Evolutionary conservation across 2,113 vertebrate genomes (phyloP), one percentile per base, ranked within the genome.

Genomic region (Terrapene triunguis): DNA sequence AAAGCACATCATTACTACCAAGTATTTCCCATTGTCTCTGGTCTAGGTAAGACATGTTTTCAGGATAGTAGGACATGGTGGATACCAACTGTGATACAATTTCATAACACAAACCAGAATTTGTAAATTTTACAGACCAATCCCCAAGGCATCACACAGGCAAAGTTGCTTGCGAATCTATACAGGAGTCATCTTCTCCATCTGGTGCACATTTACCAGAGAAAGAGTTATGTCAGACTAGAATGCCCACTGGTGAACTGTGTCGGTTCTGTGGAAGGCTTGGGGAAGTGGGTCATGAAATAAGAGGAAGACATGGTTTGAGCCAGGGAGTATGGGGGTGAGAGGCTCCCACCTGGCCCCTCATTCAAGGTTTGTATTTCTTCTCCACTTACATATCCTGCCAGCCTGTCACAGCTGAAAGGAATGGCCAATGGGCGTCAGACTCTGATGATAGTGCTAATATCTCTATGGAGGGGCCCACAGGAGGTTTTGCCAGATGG

Each of bases 121-220:
- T 35, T 13, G 10, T 65, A n/a, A 17, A 32, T 65, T 35, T 65
- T 65, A 35, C 14, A 8, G 32, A 65, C 62, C 16, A 65, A 65
- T 32, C 62, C 7, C 62, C 62, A 65, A 65, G 14, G 4, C 14
- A 65, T 35, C 32, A 65, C 62, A 42, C 84, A 80, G 87, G 92
- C 76, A 94, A 92, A 95, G 95, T 89, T 90, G 89, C 88, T 65
- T n/a, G 89, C 87, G 50, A 94, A 96, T 53, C 91, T 86, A 4
- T 95, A 95, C 44, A 88, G 95, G 82, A 87, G 94, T 35, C 72
- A 24, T 93, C 94, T 91, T 96, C 96, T 97, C 94, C 93, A 94
- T 95, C 95, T 97, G 96, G 93, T 93, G 90, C 97, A 62, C 42
- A 8, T 92, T 97, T 2, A 78, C 95, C 95, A 97, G 92, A 93